Evolutionary conservation across 2,797 vertebrate species (phyloP).

Genomic region (Rhabdomys pumilio): DNA sequence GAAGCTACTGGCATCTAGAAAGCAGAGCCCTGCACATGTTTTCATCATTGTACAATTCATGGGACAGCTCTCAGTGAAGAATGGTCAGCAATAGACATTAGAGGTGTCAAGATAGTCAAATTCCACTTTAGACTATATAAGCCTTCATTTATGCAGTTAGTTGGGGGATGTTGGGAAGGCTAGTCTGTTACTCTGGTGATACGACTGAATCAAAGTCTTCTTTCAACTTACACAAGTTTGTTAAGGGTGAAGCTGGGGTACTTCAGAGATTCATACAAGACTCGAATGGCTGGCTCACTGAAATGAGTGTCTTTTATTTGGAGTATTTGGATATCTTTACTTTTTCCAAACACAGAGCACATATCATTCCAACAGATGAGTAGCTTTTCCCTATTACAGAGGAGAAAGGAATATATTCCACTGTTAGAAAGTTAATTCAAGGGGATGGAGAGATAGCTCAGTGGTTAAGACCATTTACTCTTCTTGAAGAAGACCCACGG

Average conservation of each 20-base stretch:
- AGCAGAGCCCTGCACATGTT: neutral
- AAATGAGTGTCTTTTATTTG: neutral
- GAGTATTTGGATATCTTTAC: neutral
- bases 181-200: rapidly evolving
- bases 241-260: slow-evolving; percentile 6
- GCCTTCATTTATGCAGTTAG: neutral
- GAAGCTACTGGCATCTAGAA: too few relatives aligned
- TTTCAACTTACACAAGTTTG: slow-evolving; percentile 10
- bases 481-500: neutral
- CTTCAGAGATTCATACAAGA: slow-evolving; percentile 18
- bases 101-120: rapidly evolving
- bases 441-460: neutral
- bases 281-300: rapidly evolving
- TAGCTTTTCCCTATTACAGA: neutral
- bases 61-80: neutral
- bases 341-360: slow-evolving; percentile 22
- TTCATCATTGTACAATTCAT: rapidly evolving
- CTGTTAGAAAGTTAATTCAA: neutral
- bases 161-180: neutral
- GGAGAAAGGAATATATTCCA: neutral
- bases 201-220: rapidly evolving
- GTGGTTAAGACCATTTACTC: neutral
- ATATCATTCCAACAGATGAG: neutral
- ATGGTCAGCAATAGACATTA: too few relatives aligned
- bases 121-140: neutral